Evolutionary conservation across 1,140 invertebrate species (phyloP).

Genomic region (Dreissena rostriformis): DNA sequence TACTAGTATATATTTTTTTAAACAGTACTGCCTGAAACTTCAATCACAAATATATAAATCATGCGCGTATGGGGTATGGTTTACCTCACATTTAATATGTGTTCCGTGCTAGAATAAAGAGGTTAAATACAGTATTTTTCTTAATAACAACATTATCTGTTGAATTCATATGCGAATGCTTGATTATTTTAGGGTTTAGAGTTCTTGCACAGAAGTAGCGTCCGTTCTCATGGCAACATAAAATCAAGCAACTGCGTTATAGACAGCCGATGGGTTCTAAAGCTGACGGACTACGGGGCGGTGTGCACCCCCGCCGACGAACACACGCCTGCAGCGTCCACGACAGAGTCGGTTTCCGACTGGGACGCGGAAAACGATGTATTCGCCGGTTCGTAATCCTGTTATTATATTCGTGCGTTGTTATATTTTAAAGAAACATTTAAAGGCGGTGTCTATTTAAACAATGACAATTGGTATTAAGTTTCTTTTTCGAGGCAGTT

Average conservation of each 20-base stretch:
- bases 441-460: too few species aligned
- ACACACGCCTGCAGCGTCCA: slow-evolving; percentile 71
- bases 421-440: too few species aligned
- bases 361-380: slow-evolving; percentile 74
- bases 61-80: too few species aligned
- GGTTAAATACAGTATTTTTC: background rate
- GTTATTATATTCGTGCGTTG: too few species aligned
- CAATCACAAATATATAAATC: too few species aligned
- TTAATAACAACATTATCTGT: background rate
- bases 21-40: too few species aligned
- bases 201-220: slow-evolving; percentile 90
- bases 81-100: too few species aligned
- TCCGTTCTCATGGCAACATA: slow-evolving; percentile 94
- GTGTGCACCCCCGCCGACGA: slow-evolving; percentile 84
- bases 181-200: slow-evolving; percentile 71
- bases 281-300: slow-evolving; percentile 94
- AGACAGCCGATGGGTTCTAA: slow-evolving; percentile 96
- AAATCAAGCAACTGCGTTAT: slow-evolving; percentile 96
- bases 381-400: slow-evolving; percentile 26
- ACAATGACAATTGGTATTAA: too few species aligned
- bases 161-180: background rate
- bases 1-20: too few species aligned
- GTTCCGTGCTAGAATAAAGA: background rate
- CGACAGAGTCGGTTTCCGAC: slow-evolving; percentile 73
- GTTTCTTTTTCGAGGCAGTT: too few species aligned